These are phyloP conservation scores for Geotrupes spiniger DNA, from an alignment of 2,888 invertebrate species.

Conservation along the genomic window DNA sequence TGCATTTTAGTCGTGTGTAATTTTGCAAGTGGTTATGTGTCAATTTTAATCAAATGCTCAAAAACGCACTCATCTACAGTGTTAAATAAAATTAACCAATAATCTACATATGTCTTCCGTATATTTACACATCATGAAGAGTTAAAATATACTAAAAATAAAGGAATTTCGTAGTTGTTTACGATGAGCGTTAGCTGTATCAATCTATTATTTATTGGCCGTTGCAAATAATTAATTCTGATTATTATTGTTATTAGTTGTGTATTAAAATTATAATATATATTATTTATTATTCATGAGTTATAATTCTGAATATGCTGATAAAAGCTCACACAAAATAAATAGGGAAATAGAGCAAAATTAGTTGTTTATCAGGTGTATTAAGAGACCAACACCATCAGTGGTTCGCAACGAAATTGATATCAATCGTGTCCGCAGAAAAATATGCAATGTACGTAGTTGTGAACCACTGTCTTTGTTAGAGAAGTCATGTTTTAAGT, in stretches of 20 bases:
- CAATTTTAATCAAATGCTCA: constrained; percentile 1
- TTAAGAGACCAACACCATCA: constrained; percentile 13
- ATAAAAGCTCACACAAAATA: constrained; percentile 16
- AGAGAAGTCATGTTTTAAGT: not conserved
- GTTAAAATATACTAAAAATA: not conserved
- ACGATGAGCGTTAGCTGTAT: too few relatives aligned
- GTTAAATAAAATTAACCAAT: constrained; percentile 1
- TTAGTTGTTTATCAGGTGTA: not conserved
- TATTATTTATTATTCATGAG: too few relatives aligned
- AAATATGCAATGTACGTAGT: not conserved
- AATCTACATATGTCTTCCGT: not conserved
- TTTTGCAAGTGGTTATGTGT: constrained; percentile 7
- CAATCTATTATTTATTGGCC: too few relatives aligned
- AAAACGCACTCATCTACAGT: constrained; percentile 1
- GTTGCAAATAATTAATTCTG: too few relatives aligned
- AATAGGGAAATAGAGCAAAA: not conserved
- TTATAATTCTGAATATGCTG: constrained; percentile 6
- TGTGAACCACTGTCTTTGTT: constrained; percentile 3
- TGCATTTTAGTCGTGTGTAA: constrained; percentile 25
- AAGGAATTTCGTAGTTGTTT: not conserved
- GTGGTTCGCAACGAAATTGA: constrained; percentile 1
- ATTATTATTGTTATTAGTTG: too few relatives aligned
- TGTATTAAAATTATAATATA: too few relatives aligned
- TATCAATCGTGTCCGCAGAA: too few relatives aligned
- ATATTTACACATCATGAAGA: not conserved